A percentile compares a stretch with the other conserved stretches of the same genome.
Evolutionary conservation across 2,797 vertebrate genomes (phyloP).

Genomic region (Sphaeramia orbicularis): DNA sequence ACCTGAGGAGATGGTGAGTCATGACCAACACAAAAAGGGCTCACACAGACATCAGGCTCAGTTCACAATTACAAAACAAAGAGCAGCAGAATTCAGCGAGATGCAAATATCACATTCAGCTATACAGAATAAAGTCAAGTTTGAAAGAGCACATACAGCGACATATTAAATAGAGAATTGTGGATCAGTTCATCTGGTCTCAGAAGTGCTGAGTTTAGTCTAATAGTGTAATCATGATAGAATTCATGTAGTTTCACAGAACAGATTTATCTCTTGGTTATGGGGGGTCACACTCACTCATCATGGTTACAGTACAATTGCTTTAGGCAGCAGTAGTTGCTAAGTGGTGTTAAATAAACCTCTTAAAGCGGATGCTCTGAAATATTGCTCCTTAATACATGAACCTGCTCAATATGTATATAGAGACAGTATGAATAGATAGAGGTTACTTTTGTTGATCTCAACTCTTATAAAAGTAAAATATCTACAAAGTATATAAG

Average conservation of each 20-base stretch:
- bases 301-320: neutral
- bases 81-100: constrained; percentile 4
- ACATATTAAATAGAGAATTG: too few species aligned
- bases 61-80: constrained; percentile 25
- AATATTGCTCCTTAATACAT: too few species aligned
- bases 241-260: neutral
- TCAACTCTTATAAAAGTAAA: too few species aligned
- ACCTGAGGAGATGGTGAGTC: constrained; percentile 48
- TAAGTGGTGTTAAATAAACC: neutral
- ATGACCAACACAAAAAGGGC: constrained; percentile 39
- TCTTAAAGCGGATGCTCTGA: too few species aligned
- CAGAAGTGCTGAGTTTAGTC: too few species aligned
- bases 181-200: too few species aligned
- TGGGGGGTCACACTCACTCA: neutral
- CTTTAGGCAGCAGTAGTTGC: neutral
- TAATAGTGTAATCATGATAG: too few species aligned
- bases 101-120: neutral
- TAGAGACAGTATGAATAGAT: too few species aligned
- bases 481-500: too few species aligned
- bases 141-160: neutral
- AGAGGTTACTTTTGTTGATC: too few species aligned
- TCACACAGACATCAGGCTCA: neutral
- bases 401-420: too few species aligned
- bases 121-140: neutral
- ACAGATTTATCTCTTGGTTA: neutral